phyloP scores from a whole-genome alignment of 2,113 vertebrate genomes.

The Urocolius indicus region DNA sequence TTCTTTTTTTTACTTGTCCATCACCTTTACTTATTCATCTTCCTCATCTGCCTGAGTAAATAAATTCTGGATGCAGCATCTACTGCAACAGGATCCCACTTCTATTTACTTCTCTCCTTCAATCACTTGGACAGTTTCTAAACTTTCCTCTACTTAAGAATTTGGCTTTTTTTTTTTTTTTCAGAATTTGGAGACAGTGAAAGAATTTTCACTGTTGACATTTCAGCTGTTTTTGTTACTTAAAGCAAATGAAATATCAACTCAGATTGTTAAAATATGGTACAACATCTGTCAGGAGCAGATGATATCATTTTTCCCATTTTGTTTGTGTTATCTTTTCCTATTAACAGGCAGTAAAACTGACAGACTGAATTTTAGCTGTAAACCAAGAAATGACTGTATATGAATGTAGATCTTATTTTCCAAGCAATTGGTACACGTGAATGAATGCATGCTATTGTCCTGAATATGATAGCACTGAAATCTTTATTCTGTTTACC shows the following conservation, averaged over 20 bases:
- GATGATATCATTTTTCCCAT: not conserved
- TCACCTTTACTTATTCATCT: not conserved
- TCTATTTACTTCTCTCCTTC: not conserved
- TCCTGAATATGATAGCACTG: not conserved
- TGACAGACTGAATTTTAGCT: conserved; percentile 20
- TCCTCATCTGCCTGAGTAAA: not conserved
- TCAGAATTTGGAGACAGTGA: not conserved
- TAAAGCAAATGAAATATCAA: conserved; percentile 7
- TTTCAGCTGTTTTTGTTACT: conserved; percentile 42
- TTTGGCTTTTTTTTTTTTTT: not conserved
- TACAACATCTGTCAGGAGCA: conserved; percentile 27
- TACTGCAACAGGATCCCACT: not conserved
- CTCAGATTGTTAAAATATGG: conserved; percentile 22
- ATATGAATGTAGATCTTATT: not conserved
- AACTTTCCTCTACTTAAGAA: not conserved
- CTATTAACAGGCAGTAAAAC: conserved; percentile 51
- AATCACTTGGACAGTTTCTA: not conserved
- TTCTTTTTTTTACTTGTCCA: not conserved
- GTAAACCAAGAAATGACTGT: conserved; percentile 21
- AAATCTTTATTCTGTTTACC: conserved; percentile 8
- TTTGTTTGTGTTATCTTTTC: conserved; percentile 59
- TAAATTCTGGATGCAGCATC: not conserved
- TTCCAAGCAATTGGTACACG: conserved; percentile 6
- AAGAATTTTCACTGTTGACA: not conserved
- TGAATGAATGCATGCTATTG: not conserved